Evolutionary conservation across 1,140 invertebrate species (phyloP).

Genomic region (Neodiprion lecontei): DNA sequence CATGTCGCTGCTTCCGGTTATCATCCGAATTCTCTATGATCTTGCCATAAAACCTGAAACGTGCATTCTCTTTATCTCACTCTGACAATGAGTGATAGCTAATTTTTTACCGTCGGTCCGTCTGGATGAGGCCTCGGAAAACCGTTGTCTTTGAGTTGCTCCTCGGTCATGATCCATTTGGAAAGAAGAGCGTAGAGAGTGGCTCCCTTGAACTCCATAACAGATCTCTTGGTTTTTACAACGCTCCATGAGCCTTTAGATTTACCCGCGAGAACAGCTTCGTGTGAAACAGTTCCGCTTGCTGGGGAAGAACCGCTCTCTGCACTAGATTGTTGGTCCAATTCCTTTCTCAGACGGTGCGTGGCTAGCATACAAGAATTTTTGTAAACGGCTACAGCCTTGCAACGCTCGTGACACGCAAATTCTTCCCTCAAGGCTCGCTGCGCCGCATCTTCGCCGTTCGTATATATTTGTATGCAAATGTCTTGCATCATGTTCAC

Average conservation of each 20-base stretch:
- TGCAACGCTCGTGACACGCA: constrained; percentile 78
- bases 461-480: constrained; percentile 78
- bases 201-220: constrained; percentile 60
- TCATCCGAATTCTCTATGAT: too few species aligned
- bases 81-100: too few species aligned
- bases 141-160: constrained; percentile 84
- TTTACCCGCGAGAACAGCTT: constrained; percentile 71
- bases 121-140: constrained; percentile 77
- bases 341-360: constrained; percentile 76
- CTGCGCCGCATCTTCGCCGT: constrained; percentile 69
- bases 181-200: constrained; percentile 45
- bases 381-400: constrained; percentile 81
- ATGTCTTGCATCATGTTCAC: constrained; percentile 88
- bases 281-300: constrained; percentile 66
- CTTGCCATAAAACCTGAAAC: too few species aligned
- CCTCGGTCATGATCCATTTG: constrained; percentile 74
- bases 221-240: constrained; percentile 61
- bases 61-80: too few species aligned
- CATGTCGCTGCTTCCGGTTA: too few species aligned
- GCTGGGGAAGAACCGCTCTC: constrained; percentile 41
- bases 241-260: constrained; percentile 77
- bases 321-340: constrained; percentile 60
- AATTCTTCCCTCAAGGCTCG: constrained; percentile 78
- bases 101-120: constrained; percentile 41
- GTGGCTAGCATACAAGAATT: constrained; percentile 83